phyloP scores from a whole-genome alignment of 2,797 vertebrate genomes.

The Enteromius trimaculatus region DNA sequence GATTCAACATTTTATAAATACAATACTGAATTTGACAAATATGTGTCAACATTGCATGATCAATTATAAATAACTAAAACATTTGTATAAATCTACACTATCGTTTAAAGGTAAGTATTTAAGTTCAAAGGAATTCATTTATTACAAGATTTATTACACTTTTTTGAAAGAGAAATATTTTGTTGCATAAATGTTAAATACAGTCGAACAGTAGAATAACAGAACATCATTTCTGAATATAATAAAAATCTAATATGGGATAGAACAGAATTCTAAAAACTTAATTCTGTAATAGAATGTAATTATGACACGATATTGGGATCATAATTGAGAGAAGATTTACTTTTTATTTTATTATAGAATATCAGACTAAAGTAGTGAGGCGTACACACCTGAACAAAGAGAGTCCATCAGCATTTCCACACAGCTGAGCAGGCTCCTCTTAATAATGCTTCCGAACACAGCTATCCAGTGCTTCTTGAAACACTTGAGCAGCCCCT shows the following conservation, averaged over 20 bases:
- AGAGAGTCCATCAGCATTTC: conserved; percentile 79
- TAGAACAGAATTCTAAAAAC: not conserved
- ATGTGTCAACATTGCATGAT: not conserved
- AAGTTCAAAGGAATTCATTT: too few relatives aligned
- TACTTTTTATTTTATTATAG: too few relatives aligned
- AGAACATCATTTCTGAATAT: not conserved
- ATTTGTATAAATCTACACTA: not conserved
- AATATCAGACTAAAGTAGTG: not conserved
- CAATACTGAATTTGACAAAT: not conserved
- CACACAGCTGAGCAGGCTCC: conserved; percentile 76
- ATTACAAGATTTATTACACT: not conserved
- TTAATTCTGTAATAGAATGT: not conserved
- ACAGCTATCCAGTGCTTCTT: conserved; percentile 94
- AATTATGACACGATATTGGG: not conserved
- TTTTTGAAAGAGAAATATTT: not conserved
- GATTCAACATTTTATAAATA: not conserved
- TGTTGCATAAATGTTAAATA: too few relatives aligned
- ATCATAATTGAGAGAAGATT: not conserved
- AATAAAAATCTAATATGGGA: not conserved
- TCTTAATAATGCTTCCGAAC: conserved; percentile 84
- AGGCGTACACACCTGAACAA: conserved; percentile 76
- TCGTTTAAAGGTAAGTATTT: not conserved
- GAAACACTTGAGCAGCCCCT: conserved; percentile 84
- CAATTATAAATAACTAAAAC: not conserved
- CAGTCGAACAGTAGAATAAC: not conserved